Evolutionary conservation across 2,113 vertebrate species (phyloP).

Genomic region (Heteronetta atricapilla): DNA sequence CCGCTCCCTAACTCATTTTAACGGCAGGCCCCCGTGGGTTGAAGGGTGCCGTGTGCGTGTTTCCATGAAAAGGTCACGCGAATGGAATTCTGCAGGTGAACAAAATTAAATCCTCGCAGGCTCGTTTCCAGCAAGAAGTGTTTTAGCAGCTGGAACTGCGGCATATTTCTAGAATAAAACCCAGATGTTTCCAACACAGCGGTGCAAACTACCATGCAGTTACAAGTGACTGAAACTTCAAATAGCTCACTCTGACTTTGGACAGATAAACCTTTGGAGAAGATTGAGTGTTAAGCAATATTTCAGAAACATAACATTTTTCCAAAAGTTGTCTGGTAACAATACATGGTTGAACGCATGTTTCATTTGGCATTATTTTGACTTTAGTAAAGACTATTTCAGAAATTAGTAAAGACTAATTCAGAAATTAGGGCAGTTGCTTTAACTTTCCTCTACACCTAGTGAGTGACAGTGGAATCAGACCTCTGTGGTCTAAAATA

Average conservation of each 20-base stretch:
- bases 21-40: background rate
- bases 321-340: background rate
- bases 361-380: background rate
- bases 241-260: background rate
- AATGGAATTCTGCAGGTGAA: conserved; percentile 43
- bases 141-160: background rate
- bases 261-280: background rate
- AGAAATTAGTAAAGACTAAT: background rate
- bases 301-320: background rate
- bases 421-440: background rate
- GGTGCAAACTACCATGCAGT: background rate
- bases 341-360: background rate
- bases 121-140: background rate
- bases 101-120: conserved; percentile 24
- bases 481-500: background rate
- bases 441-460: background rate
- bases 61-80: background rate
- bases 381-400: background rate
- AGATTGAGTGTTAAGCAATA: background rate
- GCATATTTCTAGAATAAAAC: conserved; percentile 24
- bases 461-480: background rate
- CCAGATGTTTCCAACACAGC: conserved; percentile 21
- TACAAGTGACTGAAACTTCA: background rate
- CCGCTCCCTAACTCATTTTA: background rate
- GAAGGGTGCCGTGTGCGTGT: background rate